A percentile compares a stretch with the other conserved stretches of the same genome.
Conservation (phyloP, 2,113 vertebrate species). For the Pionites leucogaster region DNA sequence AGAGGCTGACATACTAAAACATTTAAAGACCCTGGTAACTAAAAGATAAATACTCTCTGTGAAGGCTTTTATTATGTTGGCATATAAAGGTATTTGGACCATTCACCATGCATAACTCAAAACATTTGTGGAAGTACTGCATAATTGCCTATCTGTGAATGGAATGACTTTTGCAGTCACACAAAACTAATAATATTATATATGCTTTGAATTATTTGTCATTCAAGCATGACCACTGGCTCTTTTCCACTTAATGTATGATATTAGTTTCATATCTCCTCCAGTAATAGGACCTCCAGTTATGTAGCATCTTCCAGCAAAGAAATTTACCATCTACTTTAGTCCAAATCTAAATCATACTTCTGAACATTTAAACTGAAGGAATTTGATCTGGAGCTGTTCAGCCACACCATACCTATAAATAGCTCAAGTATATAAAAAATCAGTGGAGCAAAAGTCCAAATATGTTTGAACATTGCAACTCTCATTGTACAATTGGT, state of each 20-base stretch:
- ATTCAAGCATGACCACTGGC: background rate
- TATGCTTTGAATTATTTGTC: background rate
- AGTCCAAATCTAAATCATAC: background rate
- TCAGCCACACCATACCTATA: background rate
- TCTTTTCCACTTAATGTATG: background rate
- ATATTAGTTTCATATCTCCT: background rate
- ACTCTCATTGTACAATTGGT: background rate
- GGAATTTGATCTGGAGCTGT: background rate
- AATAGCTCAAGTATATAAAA: background rate
- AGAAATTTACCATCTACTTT: background rate
- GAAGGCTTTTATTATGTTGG: background rate
- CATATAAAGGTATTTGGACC: background rate
- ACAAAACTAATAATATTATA: background rate
- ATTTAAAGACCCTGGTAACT: background rate
- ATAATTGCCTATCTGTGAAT: background rate
- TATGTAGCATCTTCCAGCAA: background rate
- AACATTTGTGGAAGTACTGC: background rate
- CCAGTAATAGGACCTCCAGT: background rate
- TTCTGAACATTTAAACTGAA: background rate
- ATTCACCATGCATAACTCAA: background rate
- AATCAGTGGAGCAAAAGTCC: background rate
- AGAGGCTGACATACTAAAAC: background rate
- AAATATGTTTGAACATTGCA: background rate
- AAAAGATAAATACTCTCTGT: background rate
- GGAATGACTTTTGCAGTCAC: background rate